Base-by-base conservation (phyloP, 2,888 invertebrate genomes). In the Drosophila paranaensis region DNA sequence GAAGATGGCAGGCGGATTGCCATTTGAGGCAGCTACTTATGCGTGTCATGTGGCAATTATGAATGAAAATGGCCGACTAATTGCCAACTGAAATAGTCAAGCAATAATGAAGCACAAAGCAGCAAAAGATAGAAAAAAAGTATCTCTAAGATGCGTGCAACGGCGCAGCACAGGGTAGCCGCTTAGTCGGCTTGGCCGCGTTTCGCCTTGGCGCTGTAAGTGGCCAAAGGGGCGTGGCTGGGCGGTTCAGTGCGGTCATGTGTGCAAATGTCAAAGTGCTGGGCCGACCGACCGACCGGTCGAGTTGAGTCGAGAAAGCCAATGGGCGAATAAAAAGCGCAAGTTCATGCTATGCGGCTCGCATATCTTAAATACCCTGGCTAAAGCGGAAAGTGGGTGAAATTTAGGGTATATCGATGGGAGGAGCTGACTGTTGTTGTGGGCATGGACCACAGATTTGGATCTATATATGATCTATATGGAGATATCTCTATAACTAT, bases 21-120 rank as follows among this genome's bases (percentile, higher is more conserved):
- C 66, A 76, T 76, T 69, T 65, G 79, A 39, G 70, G 79, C 77
- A 81, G 71, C 79, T 81, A 81, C 82, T 80, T 80, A 81, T 80
- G 79, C 79, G 79, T 80, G 79, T 80, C 82, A 80, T 80, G 79
- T 70, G 82, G 79, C 82, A 80, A 80, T 80, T 80, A 71, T 79
- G 67, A 70, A 81, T 78, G 72, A 79, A 80, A 80, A 81, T 75
- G 79, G 64, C 67, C 82, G 82, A 58, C 79, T 80, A 80, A 80
- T 80, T 80, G 79, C 82, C 60, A 76, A 76, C 57, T 70, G 70
- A 70, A 77, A 74, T 78, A 64, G 75, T 55, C 67, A 60, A 56
- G 57, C 64, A 37, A 43, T 37, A 43, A 46, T 43, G 40, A 40
- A 25, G 45, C 51, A 60, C 37, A 27, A 45, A 48, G 57, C 20